Conservation (phyloP, 2,797 vertebrate species). For the Picus viridis region DNA sequence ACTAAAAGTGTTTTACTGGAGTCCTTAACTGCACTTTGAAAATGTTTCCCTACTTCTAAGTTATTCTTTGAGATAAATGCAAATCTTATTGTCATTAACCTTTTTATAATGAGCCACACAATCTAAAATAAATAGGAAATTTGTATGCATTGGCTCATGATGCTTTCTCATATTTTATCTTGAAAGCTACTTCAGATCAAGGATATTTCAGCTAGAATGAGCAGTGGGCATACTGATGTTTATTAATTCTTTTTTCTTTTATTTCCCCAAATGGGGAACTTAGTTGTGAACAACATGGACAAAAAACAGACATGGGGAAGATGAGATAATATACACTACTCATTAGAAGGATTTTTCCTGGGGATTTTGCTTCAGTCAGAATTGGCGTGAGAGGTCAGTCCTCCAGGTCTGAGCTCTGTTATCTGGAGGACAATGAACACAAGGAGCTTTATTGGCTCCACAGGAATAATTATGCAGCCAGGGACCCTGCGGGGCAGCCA, state of each 20-base stretch:
- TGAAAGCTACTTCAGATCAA: not conserved
- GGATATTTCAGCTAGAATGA: not conserved
- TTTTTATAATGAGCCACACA: not conserved
- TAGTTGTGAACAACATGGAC: not conserved
- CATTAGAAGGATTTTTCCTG: not conserved
- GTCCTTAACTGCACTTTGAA: not conserved
- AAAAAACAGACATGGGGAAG: not conserved
- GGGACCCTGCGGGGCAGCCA: conserved; percentile 29
- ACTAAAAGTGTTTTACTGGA: not conserved
- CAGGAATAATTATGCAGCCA: conserved; percentile 46
- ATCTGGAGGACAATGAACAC: conserved; percentile 46
- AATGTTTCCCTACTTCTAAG: not conserved
- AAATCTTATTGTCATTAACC: not conserved
- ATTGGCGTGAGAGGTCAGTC: not conserved
- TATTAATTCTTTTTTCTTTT: not conserved
- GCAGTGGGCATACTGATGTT: not conserved
- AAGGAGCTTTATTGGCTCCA: not conserved
- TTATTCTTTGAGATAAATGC: not conserved
- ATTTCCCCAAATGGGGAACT: not conserved
- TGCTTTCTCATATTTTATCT: not conserved
- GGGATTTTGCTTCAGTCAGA: conserved; percentile 3
- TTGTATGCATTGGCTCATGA: not conserved
- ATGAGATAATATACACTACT: not conserved
- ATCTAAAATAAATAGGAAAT: not conserved
- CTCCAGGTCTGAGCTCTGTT: conserved; percentile 26